Conservation (phyloP, 2,113 vertebrate species). For the Rallus limicola region DNA sequence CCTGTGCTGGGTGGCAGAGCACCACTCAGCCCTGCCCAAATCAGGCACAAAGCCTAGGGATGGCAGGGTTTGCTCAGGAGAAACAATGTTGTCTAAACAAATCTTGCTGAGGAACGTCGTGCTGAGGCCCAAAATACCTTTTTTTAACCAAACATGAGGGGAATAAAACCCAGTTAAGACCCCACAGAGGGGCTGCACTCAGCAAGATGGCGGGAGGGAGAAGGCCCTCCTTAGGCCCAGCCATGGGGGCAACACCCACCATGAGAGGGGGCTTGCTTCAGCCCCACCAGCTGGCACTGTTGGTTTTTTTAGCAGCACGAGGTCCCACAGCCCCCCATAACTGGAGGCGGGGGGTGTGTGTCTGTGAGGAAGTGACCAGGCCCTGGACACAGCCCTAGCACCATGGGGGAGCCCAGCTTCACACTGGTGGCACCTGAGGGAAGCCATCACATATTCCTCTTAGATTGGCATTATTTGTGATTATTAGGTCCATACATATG, state of each 20-base stretch:
- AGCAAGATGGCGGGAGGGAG: fast-evolving
- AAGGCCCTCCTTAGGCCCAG: neutral
- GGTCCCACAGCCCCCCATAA: fast-evolving
- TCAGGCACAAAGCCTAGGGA: fast-evolving
- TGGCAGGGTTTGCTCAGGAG: neutral
- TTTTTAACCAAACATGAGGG: fast-evolving
- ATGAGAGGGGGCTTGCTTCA: neutral
- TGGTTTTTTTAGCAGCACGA: fast-evolving
- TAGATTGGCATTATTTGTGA: neutral
- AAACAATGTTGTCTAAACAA: neutral
- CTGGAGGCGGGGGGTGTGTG: neutral
- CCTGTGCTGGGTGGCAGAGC: fast-evolving
- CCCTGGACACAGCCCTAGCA: neutral
- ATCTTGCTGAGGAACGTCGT: neutral
- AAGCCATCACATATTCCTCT: neutral
- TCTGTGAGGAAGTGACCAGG: neutral
- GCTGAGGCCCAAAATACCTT: neutral
- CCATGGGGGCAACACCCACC: fast-evolving
- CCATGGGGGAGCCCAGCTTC: neutral
- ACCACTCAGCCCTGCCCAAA: fast-evolving
- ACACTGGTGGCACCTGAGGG: fast-evolving
- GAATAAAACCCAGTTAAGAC: neutral
- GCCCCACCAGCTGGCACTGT: fast-evolving
- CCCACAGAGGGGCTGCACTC: neutral
- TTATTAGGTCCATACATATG: too few relatives aligned